Evolutionary conservation across 2,797 vertebrate species (phyloP).

Genomic region (Tangara arthus): DNA sequence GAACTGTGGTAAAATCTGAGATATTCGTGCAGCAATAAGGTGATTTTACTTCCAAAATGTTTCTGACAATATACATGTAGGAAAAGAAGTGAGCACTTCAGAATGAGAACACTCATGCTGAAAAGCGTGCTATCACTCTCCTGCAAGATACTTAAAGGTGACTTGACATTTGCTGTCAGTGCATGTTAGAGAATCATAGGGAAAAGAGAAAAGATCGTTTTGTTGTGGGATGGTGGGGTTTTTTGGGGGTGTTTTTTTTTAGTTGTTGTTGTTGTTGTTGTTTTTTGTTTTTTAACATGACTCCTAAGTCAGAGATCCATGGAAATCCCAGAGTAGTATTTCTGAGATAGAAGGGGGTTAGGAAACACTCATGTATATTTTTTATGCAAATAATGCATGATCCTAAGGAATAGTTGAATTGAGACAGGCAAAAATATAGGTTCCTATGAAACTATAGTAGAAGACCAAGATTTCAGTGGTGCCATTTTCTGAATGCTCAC

Average conservation of each 20-base stretch:
- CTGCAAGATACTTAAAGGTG: background rate
- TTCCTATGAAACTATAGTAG: background rate
- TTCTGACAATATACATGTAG: background rate
- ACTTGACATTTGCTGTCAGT: background rate
- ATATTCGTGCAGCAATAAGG: background rate
- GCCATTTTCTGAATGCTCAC: background rate
- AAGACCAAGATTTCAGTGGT: background rate
- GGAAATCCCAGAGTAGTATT: background rate
- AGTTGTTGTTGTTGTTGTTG: too few species aligned
- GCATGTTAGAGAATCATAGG: background rate
- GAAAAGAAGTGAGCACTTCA: background rate
- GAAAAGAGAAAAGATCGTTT: background rate
- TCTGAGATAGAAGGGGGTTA: background rate
- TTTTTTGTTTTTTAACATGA: background rate
- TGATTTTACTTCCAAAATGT: background rate
- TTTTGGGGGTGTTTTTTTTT: too few species aligned
- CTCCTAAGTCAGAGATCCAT: background rate
- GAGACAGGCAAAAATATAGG: background rate
- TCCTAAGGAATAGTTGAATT: background rate
- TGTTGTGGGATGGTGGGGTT: too few species aligned
- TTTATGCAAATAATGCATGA: background rate
- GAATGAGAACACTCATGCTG: background rate
- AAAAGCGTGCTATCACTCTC: background rate
- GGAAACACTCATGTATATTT: background rate
- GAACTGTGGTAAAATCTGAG: background rate